Percentiles rank a stretch among this genome's conserved stretches.
These are phyloP conservation scores for Smutsia temminckii DNA, from an alignment of 2,797 vertebrate species.

Conservation along the genomic window DNA sequence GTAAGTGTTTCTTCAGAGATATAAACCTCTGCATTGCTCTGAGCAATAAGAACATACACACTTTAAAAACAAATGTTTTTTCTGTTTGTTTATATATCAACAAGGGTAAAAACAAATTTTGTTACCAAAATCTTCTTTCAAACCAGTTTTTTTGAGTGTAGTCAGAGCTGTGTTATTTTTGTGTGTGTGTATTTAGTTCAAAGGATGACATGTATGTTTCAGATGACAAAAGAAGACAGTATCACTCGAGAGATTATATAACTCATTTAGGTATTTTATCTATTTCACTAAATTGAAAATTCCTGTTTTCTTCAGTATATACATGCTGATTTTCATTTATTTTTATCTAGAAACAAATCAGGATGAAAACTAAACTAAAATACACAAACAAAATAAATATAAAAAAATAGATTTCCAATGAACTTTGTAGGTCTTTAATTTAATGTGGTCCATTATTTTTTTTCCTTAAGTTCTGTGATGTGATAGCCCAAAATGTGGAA, in stretches of 20 bases:
- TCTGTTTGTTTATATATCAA: background rate
- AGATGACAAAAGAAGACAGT: background rate
- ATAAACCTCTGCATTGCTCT: background rate
- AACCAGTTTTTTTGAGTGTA: background rate
- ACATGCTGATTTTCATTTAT: background rate
- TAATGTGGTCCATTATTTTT: background rate
- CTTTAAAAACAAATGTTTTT: background rate
- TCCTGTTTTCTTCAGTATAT: background rate
- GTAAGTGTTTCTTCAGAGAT: background rate
- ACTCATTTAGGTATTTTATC: background rate
- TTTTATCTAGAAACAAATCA: constrained; percentile 6
- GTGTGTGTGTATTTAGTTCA: background rate
- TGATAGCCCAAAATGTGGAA: constrained; percentile 16
- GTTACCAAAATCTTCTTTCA: background rate
- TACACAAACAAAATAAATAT: background rate
- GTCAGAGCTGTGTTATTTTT: background rate
- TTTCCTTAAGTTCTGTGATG: background rate
- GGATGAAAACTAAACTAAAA: no score
- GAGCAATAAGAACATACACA: background rate
- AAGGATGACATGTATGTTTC: background rate
- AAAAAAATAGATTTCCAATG: background rate
- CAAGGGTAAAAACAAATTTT: background rate
- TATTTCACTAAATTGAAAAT: background rate
- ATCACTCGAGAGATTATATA: background rate
- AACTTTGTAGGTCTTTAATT: background rate